Evolutionary conservation across 2,113 vertebrate genomes (phyloP).

Genomic region (Alouatta palliata): DNA sequence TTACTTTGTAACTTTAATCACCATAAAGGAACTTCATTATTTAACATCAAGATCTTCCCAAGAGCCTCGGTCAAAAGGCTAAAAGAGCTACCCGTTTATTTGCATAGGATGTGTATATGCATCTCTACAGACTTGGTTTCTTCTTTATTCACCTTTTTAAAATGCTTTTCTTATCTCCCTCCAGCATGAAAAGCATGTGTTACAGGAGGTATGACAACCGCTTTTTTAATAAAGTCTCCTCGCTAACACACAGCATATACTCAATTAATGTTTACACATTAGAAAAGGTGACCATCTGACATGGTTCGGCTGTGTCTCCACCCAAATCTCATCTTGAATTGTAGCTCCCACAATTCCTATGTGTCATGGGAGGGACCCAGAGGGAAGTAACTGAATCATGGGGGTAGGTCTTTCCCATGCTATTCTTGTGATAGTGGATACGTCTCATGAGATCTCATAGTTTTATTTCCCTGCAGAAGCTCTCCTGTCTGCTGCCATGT

Average conservation of each 20-base stretch:
- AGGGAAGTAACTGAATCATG: too few relatives aligned
- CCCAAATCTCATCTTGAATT: too few relatives aligned
- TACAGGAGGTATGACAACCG: too few relatives aligned
- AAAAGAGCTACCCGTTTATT: neutral
- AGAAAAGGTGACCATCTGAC: neutral
- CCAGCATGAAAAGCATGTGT: neutral
- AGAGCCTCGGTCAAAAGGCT: neutral
- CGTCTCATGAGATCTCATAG: too few relatives aligned
- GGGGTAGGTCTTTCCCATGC: too few relatives aligned
- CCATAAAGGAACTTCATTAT: neutral
- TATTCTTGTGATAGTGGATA: too few relatives aligned
- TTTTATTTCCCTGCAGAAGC: too few relatives aligned
- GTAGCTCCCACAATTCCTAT: too few relatives aligned
- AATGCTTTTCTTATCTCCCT: neutral
- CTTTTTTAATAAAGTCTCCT: neutral
- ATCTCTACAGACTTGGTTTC: neutral
- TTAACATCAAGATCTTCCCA: neutral
- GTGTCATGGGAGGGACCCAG: too few relatives aligned
- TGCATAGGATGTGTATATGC: neutral
- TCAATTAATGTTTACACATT: neutral
- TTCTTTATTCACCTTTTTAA: neutral
- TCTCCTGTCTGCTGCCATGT: too few relatives aligned
- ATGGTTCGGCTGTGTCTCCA: too few relatives aligned
- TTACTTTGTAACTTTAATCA: neutral
- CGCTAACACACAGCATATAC: fast-evolving